phyloP scores from a whole-genome alignment of 1,140 invertebrate genomes.

The Calycopis cecrops region DNA sequence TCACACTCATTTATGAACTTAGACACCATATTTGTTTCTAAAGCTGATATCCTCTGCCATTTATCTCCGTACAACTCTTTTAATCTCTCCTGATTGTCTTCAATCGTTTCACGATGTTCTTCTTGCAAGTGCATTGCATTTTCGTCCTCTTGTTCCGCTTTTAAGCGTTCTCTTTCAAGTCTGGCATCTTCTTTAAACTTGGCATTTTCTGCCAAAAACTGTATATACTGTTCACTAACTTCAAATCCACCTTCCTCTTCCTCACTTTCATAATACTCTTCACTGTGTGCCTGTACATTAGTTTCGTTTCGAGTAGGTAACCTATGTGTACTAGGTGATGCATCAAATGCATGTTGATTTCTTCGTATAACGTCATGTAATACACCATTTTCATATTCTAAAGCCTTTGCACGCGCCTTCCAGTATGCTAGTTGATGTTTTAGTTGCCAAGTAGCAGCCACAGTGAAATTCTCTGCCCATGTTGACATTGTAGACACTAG shows the following conservation, averaged over 20 bases:
- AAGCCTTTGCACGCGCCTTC: constrained; percentile 78
- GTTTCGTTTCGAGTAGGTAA: constrained; percentile 19
- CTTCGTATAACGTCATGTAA: constrained; percentile 69
- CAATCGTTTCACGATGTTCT: constrained; percentile 29
- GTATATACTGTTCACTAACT: constrained; percentile 79
- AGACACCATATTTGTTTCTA: constrained; percentile 84
- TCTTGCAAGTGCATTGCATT: constrained; percentile 28
- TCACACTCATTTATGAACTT: constrained; percentile 80
- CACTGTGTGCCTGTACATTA: constrained; percentile 18
- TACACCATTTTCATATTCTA: constrained; percentile 79
- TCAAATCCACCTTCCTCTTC: constrained; percentile 63
- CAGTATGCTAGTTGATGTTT: constrained; percentile 79
- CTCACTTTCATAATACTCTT: constrained; percentile 21
- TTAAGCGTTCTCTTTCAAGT: constrained; percentile 70
- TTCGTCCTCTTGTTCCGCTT: constrained; percentile 56
- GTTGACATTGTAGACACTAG: constrained; percentile 45
- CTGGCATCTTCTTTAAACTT: constrained; percentile 64
- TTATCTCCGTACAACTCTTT: constrained; percentile 77
- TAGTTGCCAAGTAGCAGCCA: constrained; percentile 69
- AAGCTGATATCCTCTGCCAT: constrained; percentile 81
- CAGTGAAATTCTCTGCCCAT: constrained; percentile 53
- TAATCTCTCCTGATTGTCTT: constrained; percentile 55
- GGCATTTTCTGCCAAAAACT: constrained; percentile 78
- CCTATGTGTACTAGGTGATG: constrained; percentile 16
- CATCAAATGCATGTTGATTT: constrained; percentile 41